Percentiles rank a stretch among this genome's conserved stretches.
These are phyloP conservation scores for Cassiopea andromeda DNA, from an alignment of 30 jellyfish, hydroid and myxozoan genomes.

Conservation along the genomic window DNA sequence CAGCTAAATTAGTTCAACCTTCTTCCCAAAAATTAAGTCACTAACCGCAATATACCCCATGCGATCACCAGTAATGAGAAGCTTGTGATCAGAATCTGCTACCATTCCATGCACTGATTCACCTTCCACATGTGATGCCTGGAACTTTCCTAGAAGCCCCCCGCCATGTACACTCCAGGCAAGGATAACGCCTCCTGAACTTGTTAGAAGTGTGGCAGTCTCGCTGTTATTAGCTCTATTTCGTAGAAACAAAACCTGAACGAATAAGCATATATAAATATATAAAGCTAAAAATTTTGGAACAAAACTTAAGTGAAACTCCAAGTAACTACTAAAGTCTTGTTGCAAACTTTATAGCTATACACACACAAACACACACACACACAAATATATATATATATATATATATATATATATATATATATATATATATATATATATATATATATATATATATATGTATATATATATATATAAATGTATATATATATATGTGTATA, in stretches of 20 bases:
- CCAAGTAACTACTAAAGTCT: too few species aligned
- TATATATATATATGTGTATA: too few species aligned
- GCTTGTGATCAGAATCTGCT: constrained; percentile 60
- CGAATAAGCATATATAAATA: not conserved
- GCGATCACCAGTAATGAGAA: constrained; percentile 88
- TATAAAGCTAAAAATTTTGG: not conserved
- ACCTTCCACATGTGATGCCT: constrained; percentile 65
- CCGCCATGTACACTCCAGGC: constrained; percentile 92
- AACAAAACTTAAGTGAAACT: too few species aligned
- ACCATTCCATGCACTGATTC: constrained; percentile 80
- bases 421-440: too few species aligned
- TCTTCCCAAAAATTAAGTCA: not conserved
- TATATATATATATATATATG: too few species aligned
- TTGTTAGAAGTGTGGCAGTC: constrained; percentile 75
- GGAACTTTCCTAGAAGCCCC: constrained; percentile 81
- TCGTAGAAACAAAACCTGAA: constrained; percentile 70
- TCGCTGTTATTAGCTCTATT: constrained; percentile 64
- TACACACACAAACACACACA: too few species aligned
- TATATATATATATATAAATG: too few species aligned
- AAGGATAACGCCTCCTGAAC: constrained; percentile 82
- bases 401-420: too few species aligned
- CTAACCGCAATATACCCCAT: constrained; percentile 75
- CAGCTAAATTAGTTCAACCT: too few species aligned
- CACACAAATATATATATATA: too few species aligned
- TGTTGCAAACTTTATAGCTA: too few species aligned